A percentile compares a stretch with the other conserved stretches of the same genome.
Conservation (phyloP, 2,113 vertebrate species). For the Ascaphus truei region DNA sequence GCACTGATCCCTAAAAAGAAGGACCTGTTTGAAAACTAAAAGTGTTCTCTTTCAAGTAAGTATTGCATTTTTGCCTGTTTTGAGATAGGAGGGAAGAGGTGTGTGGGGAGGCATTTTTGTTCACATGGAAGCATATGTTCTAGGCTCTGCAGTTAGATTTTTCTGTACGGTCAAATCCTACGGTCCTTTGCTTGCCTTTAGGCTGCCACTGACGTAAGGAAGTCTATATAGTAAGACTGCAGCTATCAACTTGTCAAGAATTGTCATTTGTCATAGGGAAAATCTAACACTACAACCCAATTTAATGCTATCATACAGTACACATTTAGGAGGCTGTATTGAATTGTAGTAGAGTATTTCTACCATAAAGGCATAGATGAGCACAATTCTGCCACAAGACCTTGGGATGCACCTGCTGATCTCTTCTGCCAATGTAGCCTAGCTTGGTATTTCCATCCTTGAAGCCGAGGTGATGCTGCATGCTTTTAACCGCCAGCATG, state of each 20-base stretch:
- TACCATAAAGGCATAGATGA: no score
- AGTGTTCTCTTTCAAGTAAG: conserved; percentile 13
- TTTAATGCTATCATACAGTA: no score
- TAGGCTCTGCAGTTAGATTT: not conserved
- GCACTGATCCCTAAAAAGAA: not conserved
- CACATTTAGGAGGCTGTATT: no score
- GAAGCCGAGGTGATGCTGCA: not conserved
- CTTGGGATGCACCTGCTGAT: conserved; percentile 9
- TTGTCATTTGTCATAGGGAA: not conserved
- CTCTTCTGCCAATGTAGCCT: not conserved
- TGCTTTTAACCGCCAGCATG: not conserved
- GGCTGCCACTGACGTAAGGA: not conserved
- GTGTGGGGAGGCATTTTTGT: not conserved
- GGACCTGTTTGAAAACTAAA: conserved; percentile 19
- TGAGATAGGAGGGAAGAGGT: not conserved
- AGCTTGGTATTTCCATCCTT: not conserved
- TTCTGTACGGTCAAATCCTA: not conserved
- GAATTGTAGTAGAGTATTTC: no score
- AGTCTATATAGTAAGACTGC: no score
- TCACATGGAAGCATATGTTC: not conserved
- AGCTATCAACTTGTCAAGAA: not conserved
- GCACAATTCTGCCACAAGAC: no score
- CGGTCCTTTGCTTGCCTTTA: no score
- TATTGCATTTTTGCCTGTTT: not conserved
- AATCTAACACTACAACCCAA: no score